phyloP scores from a whole-genome alignment of 2,797 vertebrate species.

The Anolis apletophallus region DNA sequence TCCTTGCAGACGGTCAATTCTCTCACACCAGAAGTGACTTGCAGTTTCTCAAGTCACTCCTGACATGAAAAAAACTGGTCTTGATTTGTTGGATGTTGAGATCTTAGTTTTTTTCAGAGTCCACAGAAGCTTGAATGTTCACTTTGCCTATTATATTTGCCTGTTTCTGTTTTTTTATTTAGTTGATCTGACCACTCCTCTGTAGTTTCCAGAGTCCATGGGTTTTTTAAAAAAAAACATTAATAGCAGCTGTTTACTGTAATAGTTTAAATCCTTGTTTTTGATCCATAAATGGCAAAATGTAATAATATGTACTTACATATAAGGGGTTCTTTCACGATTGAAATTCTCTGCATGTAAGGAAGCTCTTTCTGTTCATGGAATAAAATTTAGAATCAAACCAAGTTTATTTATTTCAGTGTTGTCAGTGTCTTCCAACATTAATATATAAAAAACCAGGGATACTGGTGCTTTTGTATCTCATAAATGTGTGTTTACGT shows the following conservation, averaged over 20 bases:
- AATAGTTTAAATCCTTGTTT: neutral
- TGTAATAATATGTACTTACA: neutral
- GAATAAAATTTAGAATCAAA: neutral
- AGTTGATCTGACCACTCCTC: neutral
- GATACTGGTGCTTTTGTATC: neutral
- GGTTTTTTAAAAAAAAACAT: neutral
- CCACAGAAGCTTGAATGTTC: no score
- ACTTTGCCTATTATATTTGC: no score
- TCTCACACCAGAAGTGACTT: no score
- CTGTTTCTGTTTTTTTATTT: neutral
- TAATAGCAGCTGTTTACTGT: neutral
- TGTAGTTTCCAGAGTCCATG: neutral
- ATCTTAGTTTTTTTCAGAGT: no score
- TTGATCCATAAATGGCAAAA: neutral
- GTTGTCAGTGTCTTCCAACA: neutral
- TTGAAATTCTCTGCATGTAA: neutral
- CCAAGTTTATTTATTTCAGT: no score
- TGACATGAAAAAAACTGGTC: no score
- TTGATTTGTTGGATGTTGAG: no score
- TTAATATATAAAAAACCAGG: neutral
- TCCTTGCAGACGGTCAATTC: no score
- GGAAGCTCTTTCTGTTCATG: neutral
- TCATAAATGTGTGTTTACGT: slow-evolving; percentile 50
- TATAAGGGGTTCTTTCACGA: neutral
- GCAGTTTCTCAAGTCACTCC: no score